Percentiles rank a stretch among this genome's conserved stretches.
Conservation (phyloP, 2,113 vertebrate genomes). For the Petrocephalus zakoni region DNA sequence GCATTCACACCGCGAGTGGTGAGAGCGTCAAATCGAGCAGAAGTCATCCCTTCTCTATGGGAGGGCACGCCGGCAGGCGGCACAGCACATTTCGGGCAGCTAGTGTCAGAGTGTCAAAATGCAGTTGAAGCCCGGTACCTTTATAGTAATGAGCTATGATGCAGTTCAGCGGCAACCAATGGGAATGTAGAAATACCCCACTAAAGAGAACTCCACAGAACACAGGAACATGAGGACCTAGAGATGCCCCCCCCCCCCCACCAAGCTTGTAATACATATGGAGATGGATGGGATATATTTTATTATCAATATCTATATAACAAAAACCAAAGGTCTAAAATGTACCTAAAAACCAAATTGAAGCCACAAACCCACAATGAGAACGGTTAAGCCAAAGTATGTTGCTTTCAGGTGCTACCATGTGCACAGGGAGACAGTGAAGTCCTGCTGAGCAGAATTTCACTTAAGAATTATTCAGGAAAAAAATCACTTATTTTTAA, state of each 20-base stretch:
- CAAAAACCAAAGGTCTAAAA: not conserved
- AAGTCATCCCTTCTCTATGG: no score
- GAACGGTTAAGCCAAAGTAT: not conserved
- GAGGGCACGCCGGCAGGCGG: no score
- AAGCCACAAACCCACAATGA: not conserved
- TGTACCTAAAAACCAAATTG: not conserved
- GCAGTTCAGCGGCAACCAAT: no score
- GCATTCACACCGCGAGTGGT: no score
- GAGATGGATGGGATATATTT: not conserved
- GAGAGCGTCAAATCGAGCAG: no score
- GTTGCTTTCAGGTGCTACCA: not conserved
- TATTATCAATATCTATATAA: not conserved
- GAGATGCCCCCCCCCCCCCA: not conserved
- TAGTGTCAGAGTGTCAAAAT: no score
- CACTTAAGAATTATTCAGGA: not conserved
- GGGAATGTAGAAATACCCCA: no score
- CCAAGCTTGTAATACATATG: not conserved
- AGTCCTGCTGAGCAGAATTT: not conserved
- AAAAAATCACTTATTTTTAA: not conserved
- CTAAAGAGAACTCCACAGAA: no score
- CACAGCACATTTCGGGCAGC: no score
- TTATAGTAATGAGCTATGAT: no score
- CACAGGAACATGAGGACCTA: not conserved
- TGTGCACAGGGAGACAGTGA: not conserved
- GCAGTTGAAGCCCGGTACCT: no score